Evolutionary conservation across 2,797 vertebrate species (phyloP).

Genomic region (Tapera naevia): DNA sequence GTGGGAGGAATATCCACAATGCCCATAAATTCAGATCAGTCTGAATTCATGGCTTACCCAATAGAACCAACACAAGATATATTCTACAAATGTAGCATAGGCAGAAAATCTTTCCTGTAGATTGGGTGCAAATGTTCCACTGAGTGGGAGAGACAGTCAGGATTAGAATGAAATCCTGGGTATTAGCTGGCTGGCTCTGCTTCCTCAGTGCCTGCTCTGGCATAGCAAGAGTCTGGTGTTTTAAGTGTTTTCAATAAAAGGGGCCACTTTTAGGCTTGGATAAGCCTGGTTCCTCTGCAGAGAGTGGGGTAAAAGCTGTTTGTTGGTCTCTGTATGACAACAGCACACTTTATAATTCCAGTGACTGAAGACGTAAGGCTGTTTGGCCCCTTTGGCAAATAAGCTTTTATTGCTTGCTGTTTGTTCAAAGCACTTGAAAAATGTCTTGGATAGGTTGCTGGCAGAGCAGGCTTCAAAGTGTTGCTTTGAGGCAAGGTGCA

Average conservation of each 20-base stretch:
- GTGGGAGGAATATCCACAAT: background rate
- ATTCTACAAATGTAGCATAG: background rate
- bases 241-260: background rate
- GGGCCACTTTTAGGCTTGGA: background rate
- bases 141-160: fast-evolving
- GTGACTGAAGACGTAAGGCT: background rate
- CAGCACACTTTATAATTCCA: background rate
- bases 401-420: background rate
- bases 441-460: background rate
- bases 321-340: background rate
- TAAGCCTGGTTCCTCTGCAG: background rate
- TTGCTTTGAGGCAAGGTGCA: too few relatives aligned
- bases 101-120: background rate
- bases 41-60: background rate
- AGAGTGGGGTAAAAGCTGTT: background rate
- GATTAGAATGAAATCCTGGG: background rate
- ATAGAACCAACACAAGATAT: background rate
- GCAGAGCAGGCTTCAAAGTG: background rate
- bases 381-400: background rate
- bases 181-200: background rate
- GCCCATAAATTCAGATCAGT: background rate
- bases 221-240: background rate
- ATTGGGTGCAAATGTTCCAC: background rate
- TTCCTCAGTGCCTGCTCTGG: background rate
- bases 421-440: background rate